These are phyloP conservation scores for Pinctada fucata DNA, from an alignment of 2,888 invertebrate species.

Conservation along the genomic window DNA sequence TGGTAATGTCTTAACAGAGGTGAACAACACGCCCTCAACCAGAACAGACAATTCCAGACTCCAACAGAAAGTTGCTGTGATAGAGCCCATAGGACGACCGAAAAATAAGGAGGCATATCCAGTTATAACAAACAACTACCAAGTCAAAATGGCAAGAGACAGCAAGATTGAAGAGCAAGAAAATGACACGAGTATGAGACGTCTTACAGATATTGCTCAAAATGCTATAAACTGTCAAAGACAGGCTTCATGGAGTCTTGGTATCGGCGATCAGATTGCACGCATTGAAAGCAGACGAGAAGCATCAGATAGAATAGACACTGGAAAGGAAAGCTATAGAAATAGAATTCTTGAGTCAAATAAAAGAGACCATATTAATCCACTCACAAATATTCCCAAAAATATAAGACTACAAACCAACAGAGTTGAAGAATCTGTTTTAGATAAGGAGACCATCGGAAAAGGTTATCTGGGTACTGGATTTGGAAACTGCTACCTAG, in stretches of 20 bases:
- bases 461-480: background rate
- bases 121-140: background rate
- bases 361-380: too few species aligned
- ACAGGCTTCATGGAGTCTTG: background rate
- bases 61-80: conserved; percentile 13
- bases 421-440: background rate
- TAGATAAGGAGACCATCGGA: too few species aligned
- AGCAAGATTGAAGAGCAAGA: background rate
- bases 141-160: background rate
- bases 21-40: background rate
- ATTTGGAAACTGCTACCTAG: conserved; percentile 27
- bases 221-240: background rate
- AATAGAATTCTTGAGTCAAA: background rate
- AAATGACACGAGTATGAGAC: background rate
- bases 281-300: background rate
- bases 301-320: background rate
- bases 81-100: conserved; percentile 24
- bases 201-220: background rate
- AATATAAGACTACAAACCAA: background rate
- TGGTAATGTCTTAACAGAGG: background rate
- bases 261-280: background rate
- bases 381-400: too few species aligned
- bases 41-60: background rate
- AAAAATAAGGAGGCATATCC: background rate
- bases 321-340: background rate